These are phyloP conservation scores for Eupithecia tripunctaria DNA, from an alignment of 2,888 invertebrate species.

Conservation along the genomic window DNA sequence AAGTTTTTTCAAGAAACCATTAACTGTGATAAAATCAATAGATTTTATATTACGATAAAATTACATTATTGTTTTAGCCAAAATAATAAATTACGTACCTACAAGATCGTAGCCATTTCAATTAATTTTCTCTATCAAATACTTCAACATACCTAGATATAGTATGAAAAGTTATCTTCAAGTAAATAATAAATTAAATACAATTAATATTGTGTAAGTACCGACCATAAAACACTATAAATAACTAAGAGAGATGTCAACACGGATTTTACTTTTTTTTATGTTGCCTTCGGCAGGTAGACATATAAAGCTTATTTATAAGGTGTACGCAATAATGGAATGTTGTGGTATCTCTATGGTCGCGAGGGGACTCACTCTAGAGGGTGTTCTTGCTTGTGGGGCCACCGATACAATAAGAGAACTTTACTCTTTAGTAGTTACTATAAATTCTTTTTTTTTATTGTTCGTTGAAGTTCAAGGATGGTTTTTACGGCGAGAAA, in stretches of 20 bases:
- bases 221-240: conserved; percentile 37
- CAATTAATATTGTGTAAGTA: not conserved
- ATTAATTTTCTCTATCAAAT: conserved; percentile 19
- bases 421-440: no score
- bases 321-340: conserved; percentile 77
- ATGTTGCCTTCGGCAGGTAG: conserved; percentile 68
- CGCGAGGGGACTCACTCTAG: conserved; percentile 58
- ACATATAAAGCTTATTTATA: conserved; percentile 78
- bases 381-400: conserved; percentile 55
- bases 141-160: conserved; percentile 20
- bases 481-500: no score
- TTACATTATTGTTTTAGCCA: not conserved
- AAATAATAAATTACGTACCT: not conserved
- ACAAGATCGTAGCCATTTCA: conserved; percentile 7
- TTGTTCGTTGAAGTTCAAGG: no score
- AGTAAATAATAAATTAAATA: conserved; percentile 25
- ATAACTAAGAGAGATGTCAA: conserved; percentile 68
- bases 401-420: not conserved
- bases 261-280: conserved; percentile 59
- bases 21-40: not conserved
- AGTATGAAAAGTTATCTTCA: conserved; percentile 7
- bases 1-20: not conserved
- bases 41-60: not conserved
- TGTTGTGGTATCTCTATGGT: conserved; percentile 66
- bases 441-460: no score